Conservation (phyloP, 1,140 invertebrate species). For the Pseudomyrmex sp. region DNA sequence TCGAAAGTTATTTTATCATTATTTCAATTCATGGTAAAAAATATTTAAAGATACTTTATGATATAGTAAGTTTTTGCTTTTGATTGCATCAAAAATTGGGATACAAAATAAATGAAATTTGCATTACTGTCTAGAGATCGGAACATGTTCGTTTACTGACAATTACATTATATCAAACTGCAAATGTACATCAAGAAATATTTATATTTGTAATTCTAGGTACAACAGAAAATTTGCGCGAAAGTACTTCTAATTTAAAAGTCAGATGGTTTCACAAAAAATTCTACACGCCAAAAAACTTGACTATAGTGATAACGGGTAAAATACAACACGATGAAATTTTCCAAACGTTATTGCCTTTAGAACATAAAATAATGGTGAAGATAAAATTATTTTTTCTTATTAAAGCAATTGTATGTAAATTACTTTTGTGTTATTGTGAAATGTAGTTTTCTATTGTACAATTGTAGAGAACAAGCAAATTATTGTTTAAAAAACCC, state of each 20-base stretch:
- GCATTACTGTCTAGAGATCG: too few species aligned
- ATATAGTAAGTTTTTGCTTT: too few species aligned
- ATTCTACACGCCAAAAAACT: conserved; percentile 96
- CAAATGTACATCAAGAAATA: too few species aligned
- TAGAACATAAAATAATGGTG: conserved; percentile 92
- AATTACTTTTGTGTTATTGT: neutral
- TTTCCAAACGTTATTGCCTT: conserved; percentile 89
- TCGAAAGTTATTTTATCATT: too few species aligned
- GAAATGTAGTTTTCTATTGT: conserved; percentile 6
- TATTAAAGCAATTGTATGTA: neutral
- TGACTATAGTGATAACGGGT: conserved; percentile 94
- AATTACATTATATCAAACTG: too few species aligned
- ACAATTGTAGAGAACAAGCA: conserved; percentile 85
- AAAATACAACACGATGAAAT: conserved; percentile 91
- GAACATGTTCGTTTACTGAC: too few species aligned
- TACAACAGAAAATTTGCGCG: conserved; percentile 91
- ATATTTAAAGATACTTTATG: too few species aligned
- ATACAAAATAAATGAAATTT: too few species aligned
- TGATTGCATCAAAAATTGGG: too few species aligned
- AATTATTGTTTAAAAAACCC: conserved; percentile 88
- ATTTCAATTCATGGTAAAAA: too few species aligned
- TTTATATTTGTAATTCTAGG: conserved; percentile 64
- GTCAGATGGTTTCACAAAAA: conserved; percentile 93
- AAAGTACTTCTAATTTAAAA: conserved; percentile 92
- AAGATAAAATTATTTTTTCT: conserved; percentile 85